Percentiles rank a stretch among this genome's conserved stretches.
These are phyloP conservation scores for Dolichotis patagonum DNA, from an alignment of 2,113 vertebrate genomes.

Conservation along the genomic window DNA sequence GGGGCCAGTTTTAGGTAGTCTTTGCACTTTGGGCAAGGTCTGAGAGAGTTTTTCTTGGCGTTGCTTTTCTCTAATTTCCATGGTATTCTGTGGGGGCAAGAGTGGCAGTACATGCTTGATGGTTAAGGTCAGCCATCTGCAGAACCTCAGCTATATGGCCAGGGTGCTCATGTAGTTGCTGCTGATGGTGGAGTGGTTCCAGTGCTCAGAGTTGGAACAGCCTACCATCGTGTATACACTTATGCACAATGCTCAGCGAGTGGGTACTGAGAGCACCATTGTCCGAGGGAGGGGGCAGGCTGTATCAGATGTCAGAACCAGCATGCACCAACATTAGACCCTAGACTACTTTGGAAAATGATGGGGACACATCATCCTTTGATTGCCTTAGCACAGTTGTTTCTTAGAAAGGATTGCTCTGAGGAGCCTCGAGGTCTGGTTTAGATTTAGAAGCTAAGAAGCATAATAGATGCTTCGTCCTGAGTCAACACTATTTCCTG, in stretches of 20 bases:
- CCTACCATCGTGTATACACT: background rate
- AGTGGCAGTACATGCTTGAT: background rate
- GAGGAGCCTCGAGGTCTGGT: background rate
- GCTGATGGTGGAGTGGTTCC: background rate
- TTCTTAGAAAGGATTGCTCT: background rate
- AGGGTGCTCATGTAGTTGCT: background rate
- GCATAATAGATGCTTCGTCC: background rate
- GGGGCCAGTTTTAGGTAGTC: background rate
- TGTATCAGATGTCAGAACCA: background rate
- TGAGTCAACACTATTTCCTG: background rate
- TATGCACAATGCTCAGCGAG: background rate
- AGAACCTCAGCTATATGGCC: too few species aligned
- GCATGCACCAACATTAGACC: background rate
- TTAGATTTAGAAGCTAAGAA: background rate
- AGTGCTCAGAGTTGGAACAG: background rate
- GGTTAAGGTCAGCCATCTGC: background rate
- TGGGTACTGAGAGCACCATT: background rate
- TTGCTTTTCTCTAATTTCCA: background rate
- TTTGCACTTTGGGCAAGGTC: background rate
- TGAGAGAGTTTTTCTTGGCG: background rate
- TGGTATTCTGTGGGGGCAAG: background rate
- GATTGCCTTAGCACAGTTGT: background rate
- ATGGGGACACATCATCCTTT: background rate
- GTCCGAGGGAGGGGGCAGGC: background rate
- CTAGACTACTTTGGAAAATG: background rate